These are phyloP conservation scores for Varanus salvator DNA, from an alignment of 2,113 vertebrate genomes.

Conservation along the genomic window DNA sequence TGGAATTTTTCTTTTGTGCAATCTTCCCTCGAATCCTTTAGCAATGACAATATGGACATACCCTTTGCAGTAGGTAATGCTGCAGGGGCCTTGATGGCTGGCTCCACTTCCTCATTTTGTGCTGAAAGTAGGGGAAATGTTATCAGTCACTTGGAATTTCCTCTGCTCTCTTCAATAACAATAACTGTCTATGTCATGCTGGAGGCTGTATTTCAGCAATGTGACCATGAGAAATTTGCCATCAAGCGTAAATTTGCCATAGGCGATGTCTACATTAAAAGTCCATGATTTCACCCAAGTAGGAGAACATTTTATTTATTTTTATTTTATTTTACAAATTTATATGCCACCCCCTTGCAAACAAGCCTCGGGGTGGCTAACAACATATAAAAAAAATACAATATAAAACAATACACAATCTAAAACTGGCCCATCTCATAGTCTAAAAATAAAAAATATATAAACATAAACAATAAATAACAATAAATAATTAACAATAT, in stretches of 20 bases:
- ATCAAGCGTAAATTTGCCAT: not conserved
- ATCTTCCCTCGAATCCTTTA: not conserved
- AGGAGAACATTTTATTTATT: no score
- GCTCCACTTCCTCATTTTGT: not conserved
- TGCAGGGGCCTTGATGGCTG: not conserved
- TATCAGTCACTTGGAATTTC: conserved; percentile 12
- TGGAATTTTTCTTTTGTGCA: not conserved
- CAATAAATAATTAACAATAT: no score
- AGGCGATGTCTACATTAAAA: not conserved
- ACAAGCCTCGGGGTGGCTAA: no score
- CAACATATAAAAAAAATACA: no score
- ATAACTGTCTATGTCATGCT: not conserved
- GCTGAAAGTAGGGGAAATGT: conserved; percentile 9
- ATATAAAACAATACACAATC: no score
- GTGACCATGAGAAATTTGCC: not conserved
- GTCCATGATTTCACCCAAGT: not conserved
- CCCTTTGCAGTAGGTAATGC: not conserved
- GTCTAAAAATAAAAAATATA: no score
- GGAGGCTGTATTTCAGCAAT: not conserved
- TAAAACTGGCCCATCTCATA: no score
- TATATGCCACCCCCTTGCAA: no score
- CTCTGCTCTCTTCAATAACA: not conserved
- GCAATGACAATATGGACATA: not conserved
- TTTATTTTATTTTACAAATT: no score
- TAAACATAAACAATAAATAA: no score